Base-by-base conservation (phyloP, 1,140 invertebrate genomes). In the Zaprionus ornatus region DNA sequence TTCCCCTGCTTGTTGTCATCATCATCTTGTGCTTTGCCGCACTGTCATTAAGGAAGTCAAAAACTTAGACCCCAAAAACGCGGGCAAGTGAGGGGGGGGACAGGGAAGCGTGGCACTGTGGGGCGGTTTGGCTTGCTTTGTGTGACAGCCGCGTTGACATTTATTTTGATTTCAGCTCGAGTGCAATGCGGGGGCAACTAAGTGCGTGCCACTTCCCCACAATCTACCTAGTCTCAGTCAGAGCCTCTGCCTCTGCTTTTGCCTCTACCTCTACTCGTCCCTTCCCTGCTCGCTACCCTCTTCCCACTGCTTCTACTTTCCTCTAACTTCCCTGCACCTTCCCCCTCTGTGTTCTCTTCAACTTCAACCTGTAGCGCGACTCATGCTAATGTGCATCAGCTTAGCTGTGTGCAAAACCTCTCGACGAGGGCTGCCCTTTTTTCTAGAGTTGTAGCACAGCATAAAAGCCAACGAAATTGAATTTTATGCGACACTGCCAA, bases 161-260 rank as follows among this genome's bases (percentile, higher is more conserved):
- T 88, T 85, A 88, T 88, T 88, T 88, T 88, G 85, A 88, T 88
- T 88, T 79, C 85, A 90, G 81, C 75, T 88, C 78, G 81, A 90
- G 85, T 88, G 82, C 82, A 86, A 29, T 29, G 29, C 19, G 59
- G 27, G 64, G 40, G 40, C 2, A 19, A 15, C 35, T 61, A 82
- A 87, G 83, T 86, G 83, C 71, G 76, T 82, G 66, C 63, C 67
- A 63, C 80, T 37, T 17, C 55, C 57, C 35, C 65, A 32, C 66
- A 21, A 50, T 13, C 25, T 52, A 64, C 72, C 37, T n/a, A 42
- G n/a, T 19, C 56, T 10, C 29, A 29, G 29, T 10, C 29, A 29
- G 6, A 9, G 27, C 3, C 9, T 0, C 29, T 10, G 29, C 9
- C 27, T 10, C 9, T n/a, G n/a, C n/a, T n/a, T n/a, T n/a, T n/a